Base-by-base conservation (phyloP, 2,888 invertebrate genomes). In the Carpatolechia fugitivella region DNA sequence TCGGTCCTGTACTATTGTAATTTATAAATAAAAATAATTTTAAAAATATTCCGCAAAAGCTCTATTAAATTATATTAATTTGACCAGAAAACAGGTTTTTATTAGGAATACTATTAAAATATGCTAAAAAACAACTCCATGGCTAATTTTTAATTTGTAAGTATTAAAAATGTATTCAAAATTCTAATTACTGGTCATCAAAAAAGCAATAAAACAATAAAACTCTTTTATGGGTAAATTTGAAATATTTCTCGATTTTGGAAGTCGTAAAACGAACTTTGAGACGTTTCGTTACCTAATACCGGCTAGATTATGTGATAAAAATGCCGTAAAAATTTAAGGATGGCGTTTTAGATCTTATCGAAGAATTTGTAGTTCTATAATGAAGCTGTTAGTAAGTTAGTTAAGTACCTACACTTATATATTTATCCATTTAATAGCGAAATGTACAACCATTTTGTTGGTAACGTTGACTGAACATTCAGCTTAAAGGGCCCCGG, bases 271-370 rank as follows among this genome's bases (percentile, higher is more conserved):
- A 41, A 41, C 0, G 6, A 20, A 40, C 30, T 46, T 53, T 44
- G 44, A n/a, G 33, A 44, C 3, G 14, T 8, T 46, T 20, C 14
- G 52, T 53, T 36, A 46, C 35, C n/a, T 16, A 38, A 54, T 54
- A 31, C 29, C 24, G 29, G 33, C 54, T 49, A 49, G 54, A 49
- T 54, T 54, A 49, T 40, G 49, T 36, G 44, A 55, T 55, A 55
- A 55, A 51, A 55, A 55, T 11, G 46, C 18, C 29, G 46, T 55
- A 46, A 55, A n/a, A 55, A 56, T 30, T 35, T 41, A 36, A 49
- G 7, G 52, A 49, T 30, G 52, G 10, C 36, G 5, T 47, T 54
- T 48, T 10, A 35, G 53, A 58, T 54, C n/a, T 35, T 53, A 58
- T 54, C 58, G 40, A 16, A 35, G 38, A 10, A 49, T n/a, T 49